phyloP scores from a whole-genome alignment of 1,140 invertebrate species.

The Samia ricini region DNA sequence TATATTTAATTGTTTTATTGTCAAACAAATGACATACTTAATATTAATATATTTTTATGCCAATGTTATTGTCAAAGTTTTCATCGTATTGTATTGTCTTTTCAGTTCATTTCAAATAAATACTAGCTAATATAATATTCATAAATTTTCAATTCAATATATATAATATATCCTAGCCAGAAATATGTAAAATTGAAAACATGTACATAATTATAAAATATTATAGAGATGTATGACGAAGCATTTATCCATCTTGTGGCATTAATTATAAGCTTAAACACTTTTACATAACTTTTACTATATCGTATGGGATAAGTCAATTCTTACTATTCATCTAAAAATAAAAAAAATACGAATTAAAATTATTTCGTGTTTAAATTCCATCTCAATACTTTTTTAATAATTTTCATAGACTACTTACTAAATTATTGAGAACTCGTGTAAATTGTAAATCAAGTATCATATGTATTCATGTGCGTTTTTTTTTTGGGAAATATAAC shows the following conservation, averaged over 20 bases:
- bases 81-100: not conserved
- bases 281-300: no score
- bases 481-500: no score
- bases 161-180: not conserved
- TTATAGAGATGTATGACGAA: no score
- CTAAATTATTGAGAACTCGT: no score
- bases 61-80: conserved; percentile 7
- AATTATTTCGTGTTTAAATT: no score
- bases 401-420: no score
- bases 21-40: conserved; percentile 11
- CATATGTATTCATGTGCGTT: no score
- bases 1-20: conserved; percentile 21
- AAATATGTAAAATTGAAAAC: not conserved
- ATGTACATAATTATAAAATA: not conserved
- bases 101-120: not conserved
- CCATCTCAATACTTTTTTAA: no score
- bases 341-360: no score
- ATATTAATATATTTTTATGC: conserved; percentile 1
- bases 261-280: not conserved
- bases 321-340: no score
- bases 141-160: not conserved
- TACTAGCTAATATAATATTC: not conserved
- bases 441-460: no score
- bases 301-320: no score
- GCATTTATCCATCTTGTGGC: not conserved